These are phyloP conservation scores for Druon quercuslanigerum DNA, from an alignment of 1,140 invertebrate species.

Conservation along the genomic window DNA sequence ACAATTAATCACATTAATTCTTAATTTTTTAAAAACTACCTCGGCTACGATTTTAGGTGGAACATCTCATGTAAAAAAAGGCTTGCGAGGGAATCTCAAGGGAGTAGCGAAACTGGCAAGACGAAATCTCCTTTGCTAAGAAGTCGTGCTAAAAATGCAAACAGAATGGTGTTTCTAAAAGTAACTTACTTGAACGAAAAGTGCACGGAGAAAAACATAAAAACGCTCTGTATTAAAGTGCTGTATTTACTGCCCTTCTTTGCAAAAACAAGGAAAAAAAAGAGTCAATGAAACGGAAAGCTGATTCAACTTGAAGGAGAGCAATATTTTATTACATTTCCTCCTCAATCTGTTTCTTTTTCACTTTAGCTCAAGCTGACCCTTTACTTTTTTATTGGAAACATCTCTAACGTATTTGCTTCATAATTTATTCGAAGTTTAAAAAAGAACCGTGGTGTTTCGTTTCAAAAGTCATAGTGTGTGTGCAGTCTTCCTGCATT, in stretches of 20 bases:
- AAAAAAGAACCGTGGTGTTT: slow-evolving; percentile 3
- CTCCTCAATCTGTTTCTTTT: slow-evolving; percentile 17
- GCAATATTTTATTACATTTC: slow-evolving; percentile 21
- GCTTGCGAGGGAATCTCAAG: background rate
- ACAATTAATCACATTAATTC: too few relatives aligned
- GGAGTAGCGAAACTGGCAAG: slow-evolving; percentile 17
- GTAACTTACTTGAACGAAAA: slow-evolving; percentile 28
- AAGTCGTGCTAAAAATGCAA: slow-evolving; percentile 26
- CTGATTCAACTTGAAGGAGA: slow-evolving; percentile 13
- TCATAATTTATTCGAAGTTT: slow-evolving; percentile 3
- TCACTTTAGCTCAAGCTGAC: slow-evolving; percentile 8
- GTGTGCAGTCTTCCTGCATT: too few relatives aligned
- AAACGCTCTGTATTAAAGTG: slow-evolving; percentile 24
- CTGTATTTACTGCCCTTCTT: slow-evolving; percentile 9
- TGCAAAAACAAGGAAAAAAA: slow-evolving; percentile 20
- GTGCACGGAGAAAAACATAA: slow-evolving; percentile 16
- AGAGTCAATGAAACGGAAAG: slow-evolving; percentile 9
- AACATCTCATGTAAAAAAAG: background rate
- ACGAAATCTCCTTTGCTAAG: slow-evolving; percentile 12
- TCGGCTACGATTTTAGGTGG: background rate
- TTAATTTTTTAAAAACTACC: too few relatives aligned
- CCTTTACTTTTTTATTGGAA: slow-evolving; percentile 6
- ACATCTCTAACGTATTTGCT: slow-evolving; percentile 6
- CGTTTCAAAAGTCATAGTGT: background rate
- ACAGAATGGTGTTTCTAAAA: slow-evolving; percentile 28